These are phyloP conservation scores for Nesidiocoris tenuis DNA, from an alignment of 2,888 invertebrate genomes.

Conservation along the genomic window DNA sequence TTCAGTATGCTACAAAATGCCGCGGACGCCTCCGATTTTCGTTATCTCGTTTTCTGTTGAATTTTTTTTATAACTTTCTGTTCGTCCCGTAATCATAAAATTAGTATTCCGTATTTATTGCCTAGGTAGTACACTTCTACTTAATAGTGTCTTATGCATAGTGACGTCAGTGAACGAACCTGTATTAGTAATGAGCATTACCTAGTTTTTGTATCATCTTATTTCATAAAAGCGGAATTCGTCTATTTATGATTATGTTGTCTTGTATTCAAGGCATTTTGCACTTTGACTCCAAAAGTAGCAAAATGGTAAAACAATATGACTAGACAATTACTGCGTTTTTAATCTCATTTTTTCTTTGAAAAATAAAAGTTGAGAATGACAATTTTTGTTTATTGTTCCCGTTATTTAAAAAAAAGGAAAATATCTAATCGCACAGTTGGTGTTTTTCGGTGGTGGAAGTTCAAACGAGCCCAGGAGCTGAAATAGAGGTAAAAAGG, in stretches of 20 bases:
- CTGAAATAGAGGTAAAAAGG: too few relatives aligned
- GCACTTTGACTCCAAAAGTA: too few relatives aligned
- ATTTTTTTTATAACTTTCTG: slow-evolving; percentile 14
- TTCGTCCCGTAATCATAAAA: slow-evolving; percentile 12
- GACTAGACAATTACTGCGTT: background rate
- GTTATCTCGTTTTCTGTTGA: background rate
- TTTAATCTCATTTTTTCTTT: background rate
- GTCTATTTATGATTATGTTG: background rate
- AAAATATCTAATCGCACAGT: too few relatives aligned
- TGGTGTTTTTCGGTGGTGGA: too few relatives aligned
- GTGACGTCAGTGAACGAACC: background rate
- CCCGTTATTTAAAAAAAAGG: too few relatives aligned
- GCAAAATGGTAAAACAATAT: background rate
- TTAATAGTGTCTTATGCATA: background rate
- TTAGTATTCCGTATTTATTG: slow-evolving; percentile 17
- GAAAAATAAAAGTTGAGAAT: background rate
- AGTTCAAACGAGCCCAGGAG: too few relatives aligned
- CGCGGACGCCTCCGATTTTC: slow-evolving; percentile 3
- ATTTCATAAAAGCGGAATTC: too few relatives aligned
- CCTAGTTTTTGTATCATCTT: background rate
- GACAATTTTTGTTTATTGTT: too few relatives aligned
- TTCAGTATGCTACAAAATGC: slow-evolving; percentile 39
- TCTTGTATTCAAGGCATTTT: background rate
- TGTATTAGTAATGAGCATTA: background rate
- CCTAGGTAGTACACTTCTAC: background rate